These are phyloP conservation scores for Chrysochloris asiatica DNA, from an alignment of 2,113 vertebrate genomes.

Conservation along the genomic window DNA sequence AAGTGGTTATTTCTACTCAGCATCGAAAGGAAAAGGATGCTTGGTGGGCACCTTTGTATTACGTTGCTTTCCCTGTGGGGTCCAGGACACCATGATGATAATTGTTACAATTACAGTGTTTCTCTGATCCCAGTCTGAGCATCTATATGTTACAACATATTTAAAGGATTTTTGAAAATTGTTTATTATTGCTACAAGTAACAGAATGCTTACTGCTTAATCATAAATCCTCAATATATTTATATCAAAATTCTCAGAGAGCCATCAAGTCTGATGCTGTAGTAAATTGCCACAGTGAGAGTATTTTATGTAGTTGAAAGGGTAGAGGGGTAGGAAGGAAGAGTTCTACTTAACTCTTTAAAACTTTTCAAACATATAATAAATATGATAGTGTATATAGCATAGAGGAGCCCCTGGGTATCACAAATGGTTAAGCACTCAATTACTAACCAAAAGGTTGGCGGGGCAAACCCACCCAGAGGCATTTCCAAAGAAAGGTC, in stretches of 20 bases:
- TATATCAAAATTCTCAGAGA: slow-evolving; percentile 38
- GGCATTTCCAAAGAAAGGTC: background rate
- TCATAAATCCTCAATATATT: slow-evolving; percentile 55
- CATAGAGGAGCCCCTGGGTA: background rate
- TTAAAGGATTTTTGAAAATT: slow-evolving; percentile 19
- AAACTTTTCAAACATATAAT: background rate
- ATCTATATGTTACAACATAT: background rate
- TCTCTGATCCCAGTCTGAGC: background rate
- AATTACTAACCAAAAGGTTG: background rate
- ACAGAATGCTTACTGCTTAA: slow-evolving; percentile 23
- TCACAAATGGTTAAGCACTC: background rate
- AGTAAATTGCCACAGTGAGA: background rate
- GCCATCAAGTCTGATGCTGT: slow-evolving; percentile 27
- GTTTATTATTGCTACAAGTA: background rate
- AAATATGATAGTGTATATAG: background rate
- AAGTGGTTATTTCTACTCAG: background rate
- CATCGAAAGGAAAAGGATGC: background rate
- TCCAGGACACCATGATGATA: background rate
- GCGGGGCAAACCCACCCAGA: background rate
- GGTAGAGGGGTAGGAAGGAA: background rate
- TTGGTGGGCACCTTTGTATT: background rate
- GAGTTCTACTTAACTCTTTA: slow-evolving; percentile 9
- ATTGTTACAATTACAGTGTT: background rate
- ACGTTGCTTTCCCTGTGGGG: background rate
- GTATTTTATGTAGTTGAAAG: background rate